Conservation (phyloP, 2,888 invertebrate genomes). For the Chrysotoxum bicinctum region DNA sequence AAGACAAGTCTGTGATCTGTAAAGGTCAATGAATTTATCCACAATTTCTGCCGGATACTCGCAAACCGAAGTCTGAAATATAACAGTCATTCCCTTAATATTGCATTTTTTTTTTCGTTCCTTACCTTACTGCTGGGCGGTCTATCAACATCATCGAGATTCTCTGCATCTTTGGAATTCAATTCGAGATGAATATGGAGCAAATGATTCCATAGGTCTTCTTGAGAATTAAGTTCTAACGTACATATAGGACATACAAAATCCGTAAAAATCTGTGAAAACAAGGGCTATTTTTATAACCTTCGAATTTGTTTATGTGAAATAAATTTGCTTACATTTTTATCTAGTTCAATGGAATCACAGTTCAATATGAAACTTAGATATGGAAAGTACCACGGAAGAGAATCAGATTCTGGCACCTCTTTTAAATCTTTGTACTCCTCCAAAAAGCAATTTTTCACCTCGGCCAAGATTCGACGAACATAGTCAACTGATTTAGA, state of each 20-base stretch:
- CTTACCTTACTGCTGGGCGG: neutral
- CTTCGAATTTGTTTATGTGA: neutral
- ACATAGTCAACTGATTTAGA: constrained; percentile 46
- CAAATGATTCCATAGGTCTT: constrained; percentile 46
- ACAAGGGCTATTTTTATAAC: neutral
- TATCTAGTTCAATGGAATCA: constrained; percentile 43
- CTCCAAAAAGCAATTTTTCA: constrained; percentile 50
- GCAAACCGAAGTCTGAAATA: constrained; percentile 22
- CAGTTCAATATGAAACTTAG: constrained; percentile 46
- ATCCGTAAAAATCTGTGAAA: constrained; percentile 52
- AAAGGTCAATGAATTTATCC: constrained; percentile 58
- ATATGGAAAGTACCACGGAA: constrained; percentile 59
- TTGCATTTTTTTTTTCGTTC: no score
- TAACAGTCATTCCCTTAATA: neutral
- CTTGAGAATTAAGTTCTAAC: constrained; percentile 25
- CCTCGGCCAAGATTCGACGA: constrained; percentile 32
- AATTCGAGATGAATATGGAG: neutral
- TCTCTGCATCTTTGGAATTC: neutral
- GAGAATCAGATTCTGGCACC: neutral
- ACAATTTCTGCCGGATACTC: constrained; percentile 43
- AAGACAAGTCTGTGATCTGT: constrained; percentile 41
- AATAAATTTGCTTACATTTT: constrained; percentile 31
- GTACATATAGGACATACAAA: constrained; percentile 49
- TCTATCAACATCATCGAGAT: neutral
- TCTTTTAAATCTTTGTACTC: constrained; percentile 41